Percentiles rank a stretch among this genome's conserved stretches.
phyloP scores from a whole-genome alignment of 2,888 invertebrate species.

The Xylota sylvarum region DNA sequence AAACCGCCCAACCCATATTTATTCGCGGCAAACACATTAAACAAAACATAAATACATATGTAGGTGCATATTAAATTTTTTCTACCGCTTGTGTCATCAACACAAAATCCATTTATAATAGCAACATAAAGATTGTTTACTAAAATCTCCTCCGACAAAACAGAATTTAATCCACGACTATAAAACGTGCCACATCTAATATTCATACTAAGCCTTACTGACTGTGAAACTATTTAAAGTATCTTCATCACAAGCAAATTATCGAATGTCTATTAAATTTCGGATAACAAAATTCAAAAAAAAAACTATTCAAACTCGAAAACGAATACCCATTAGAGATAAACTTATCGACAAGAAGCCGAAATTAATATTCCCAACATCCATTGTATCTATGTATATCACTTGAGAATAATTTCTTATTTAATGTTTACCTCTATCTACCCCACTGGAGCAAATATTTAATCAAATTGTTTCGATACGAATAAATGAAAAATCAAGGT shows the following conservation, averaged over 20 bases:
- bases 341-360: neutral
- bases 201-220: slow-evolving; percentile 14
- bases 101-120: slow-evolving; percentile 6
- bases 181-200: slow-evolving; percentile 25
- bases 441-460: slow-evolving; percentile 36
- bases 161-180: slow-evolving; percentile 4
- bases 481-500: slow-evolving; percentile 31
- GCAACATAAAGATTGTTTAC: slow-evolving; percentile 16
- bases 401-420: slow-evolving; percentile 41
- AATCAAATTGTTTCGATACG: slow-evolving; percentile 13
- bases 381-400: slow-evolving; percentile 18
- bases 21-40: neutral
- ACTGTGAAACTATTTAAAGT: slow-evolving; percentile 32
- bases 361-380: slow-evolving; percentile 30
- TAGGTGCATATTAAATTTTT: neutral
- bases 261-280: neutral
- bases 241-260: slow-evolving; percentile 22
- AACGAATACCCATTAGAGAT: neutral
- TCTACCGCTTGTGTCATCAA: neutral
- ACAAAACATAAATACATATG: neutral
- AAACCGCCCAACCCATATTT: neutral
- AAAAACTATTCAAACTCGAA: neutral
- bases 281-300: neutral
- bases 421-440: slow-evolving; percentile 8
- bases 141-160: neutral